Evolutionary conservation across 2,888 invertebrate genomes (phyloP).

Genomic region (Parapristionchus giblindavisi): DNA sequence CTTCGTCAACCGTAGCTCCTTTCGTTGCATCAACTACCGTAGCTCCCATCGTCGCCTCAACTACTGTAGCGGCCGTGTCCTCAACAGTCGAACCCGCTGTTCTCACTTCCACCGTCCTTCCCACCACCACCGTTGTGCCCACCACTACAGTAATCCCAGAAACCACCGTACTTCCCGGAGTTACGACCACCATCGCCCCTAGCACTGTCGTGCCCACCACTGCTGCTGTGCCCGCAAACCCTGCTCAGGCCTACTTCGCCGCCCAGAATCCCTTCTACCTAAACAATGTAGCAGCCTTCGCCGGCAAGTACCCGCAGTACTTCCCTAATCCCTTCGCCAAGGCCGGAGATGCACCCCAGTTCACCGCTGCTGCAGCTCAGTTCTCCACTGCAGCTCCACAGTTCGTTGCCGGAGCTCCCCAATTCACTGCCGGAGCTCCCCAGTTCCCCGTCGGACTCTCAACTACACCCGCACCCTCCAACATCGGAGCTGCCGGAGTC

Average conservation of each 20-base stretch:
- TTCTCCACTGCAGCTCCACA: neutral
- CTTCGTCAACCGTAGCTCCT: neutral
- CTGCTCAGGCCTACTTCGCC: conserved; percentile 23
- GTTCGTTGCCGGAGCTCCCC: neutral
- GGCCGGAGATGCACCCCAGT: neutral
- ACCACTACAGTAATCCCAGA: neutral
- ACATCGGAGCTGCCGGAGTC: neutral
- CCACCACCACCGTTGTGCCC: neutral
- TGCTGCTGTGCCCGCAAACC: neutral
- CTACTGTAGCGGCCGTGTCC: neutral
- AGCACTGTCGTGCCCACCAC: neutral
- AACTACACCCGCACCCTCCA: no score
- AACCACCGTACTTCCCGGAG: neutral
- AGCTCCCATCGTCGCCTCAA: neutral
- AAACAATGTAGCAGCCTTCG: conserved; percentile 25
- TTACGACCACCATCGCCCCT: neutral
- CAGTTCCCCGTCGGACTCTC: no score
- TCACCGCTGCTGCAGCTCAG: neutral
- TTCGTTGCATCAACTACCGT: no score
- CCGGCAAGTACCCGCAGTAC: conserved; percentile 25
- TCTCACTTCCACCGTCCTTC: neutral
- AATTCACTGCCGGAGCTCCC: neutral
- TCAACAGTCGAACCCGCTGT: neutral
- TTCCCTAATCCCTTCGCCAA: conserved; percentile 7
- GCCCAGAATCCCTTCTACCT: conserved; percentile 16